phyloP scores from a whole-genome alignment of 2,888 invertebrate genomes.

The Kuschelorhynchus macadamiae region DNA sequence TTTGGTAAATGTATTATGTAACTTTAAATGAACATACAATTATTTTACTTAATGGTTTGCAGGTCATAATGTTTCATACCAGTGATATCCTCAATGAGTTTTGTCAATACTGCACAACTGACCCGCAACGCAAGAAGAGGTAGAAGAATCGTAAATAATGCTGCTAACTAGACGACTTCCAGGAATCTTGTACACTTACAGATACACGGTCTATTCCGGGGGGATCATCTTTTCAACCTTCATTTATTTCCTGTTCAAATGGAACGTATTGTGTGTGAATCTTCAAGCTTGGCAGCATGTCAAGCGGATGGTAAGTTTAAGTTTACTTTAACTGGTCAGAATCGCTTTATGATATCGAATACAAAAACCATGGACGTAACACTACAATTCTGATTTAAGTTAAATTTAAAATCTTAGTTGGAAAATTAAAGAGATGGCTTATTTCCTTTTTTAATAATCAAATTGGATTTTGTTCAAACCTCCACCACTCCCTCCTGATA shows the following conservation, averaged over 20 bases:
- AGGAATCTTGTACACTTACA: slow-evolving; percentile 62
- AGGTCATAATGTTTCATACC: slow-evolving; percentile 9
- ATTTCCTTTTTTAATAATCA: too few species aligned
- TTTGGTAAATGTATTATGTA: too few species aligned
- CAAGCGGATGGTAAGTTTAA: slow-evolving; percentile 71
- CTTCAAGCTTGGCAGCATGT: slow-evolving; percentile 73
- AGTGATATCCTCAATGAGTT: slow-evolving; percentile 11
- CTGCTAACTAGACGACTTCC: slow-evolving; percentile 60
- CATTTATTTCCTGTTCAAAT: slow-evolving; percentile 71
- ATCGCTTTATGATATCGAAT: too few species aligned
- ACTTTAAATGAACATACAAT: too few species aligned
- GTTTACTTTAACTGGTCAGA: too few species aligned
- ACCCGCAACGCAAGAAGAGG: background rate
- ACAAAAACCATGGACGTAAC: too few species aligned
- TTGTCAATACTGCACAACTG: background rate
- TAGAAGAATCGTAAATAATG: slow-evolving; percentile 46
- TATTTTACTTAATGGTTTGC: slow-evolving; percentile 5
- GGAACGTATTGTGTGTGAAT: slow-evolving; percentile 74
- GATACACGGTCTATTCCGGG: slow-evolving; percentile 63
- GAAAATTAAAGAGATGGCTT: too few species aligned
- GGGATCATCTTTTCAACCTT: slow-evolving; percentile 64
- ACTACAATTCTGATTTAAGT: too few species aligned
- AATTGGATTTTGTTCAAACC: too few species aligned
- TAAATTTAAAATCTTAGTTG: too few species aligned
- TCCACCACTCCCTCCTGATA: too few species aligned